Evolutionary conservation across 2,888 invertebrate genomes (phyloP).

Genomic region (Ochlodes sylvanus): DNA sequence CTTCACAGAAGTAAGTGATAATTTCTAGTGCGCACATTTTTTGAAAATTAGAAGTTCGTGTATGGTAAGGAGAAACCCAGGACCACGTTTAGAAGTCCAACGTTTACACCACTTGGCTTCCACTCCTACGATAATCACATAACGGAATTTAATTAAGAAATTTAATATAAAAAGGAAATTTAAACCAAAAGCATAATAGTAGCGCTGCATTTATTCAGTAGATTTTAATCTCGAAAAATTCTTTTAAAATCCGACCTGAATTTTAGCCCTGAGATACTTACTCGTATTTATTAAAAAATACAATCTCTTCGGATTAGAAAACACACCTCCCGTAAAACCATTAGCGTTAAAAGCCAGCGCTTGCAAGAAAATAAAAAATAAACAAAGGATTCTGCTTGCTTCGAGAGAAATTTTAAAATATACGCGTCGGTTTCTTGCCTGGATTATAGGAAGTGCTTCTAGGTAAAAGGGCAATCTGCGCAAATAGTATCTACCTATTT

Average conservation of each 20-base stretch:
- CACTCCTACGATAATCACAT: too few species aligned
- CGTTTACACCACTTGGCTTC: too few species aligned
- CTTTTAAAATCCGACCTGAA: constrained; percentile 27
- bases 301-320: constrained; percentile 36
- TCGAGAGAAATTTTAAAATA: constrained; percentile 19
- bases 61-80: too few species aligned
- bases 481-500: not conserved
- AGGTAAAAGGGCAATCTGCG: not conserved
- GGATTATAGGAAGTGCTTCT: not conserved
- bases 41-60: too few species aligned
- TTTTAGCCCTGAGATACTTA: constrained; percentile 11
- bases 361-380: constrained; percentile 29
- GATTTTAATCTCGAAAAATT: constrained; percentile 28
- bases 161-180: too few species aligned
- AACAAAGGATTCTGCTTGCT: constrained; percentile 15
- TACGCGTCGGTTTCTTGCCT: constrained; percentile 8
- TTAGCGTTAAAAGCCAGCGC: constrained; percentile 34
- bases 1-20: too few species aligned
- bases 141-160: too few species aligned
- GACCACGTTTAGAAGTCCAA: too few species aligned
- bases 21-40: too few species aligned
- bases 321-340: constrained; percentile 32
- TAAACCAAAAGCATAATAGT: too few species aligned
- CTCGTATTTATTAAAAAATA: constrained; percentile 34
- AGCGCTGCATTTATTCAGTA: not conserved